Conservation (phyloP, 2,888 invertebrate species). For the Horisme vitalbata region DNA sequence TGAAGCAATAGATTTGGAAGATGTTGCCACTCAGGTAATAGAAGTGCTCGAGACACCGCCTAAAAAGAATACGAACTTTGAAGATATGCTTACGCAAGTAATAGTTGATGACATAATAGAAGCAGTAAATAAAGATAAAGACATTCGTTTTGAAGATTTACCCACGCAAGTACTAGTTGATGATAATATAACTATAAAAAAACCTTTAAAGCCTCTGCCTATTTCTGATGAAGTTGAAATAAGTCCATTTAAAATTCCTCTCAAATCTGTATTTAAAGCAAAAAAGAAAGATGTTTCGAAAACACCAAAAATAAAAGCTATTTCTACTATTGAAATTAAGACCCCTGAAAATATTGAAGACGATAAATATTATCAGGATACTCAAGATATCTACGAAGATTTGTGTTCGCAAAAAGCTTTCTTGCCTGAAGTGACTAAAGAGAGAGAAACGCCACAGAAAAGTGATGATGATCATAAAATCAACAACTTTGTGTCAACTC, state of each 20-base stretch:
- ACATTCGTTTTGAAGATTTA: constrained; percentile 46
- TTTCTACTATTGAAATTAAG: constrained; percentile 14
- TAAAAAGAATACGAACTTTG: constrained; percentile 34
- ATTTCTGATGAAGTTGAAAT: constrained; percentile 38
- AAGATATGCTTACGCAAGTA: constrained; percentile 57
- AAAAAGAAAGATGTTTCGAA: constrained; percentile 51
- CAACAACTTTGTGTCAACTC: constrained; percentile 39
- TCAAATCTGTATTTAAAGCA: constrained; percentile 48
- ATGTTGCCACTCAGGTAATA: constrained; percentile 47
- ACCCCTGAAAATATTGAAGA: constrained; percentile 26
- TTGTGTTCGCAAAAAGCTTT: constrained; percentile 57
- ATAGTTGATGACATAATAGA: constrained; percentile 32
- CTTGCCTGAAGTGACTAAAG: constrained; percentile 25
- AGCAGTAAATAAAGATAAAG: constrained; percentile 21
- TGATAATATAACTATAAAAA: constrained; percentile 30
- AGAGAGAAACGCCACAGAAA: constrained; percentile 22
- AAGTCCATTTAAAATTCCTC: constrained; percentile 65
- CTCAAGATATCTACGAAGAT: constrained; percentile 67
- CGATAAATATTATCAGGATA: constrained; percentile 60
- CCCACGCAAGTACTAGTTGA: constrained; percentile 54
- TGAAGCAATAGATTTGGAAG: constrained; percentile 36
- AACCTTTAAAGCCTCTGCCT: constrained; percentile 14
- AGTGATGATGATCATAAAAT: constrained; percentile 39
- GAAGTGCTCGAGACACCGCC: constrained; percentile 22
- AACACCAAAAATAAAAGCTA: constrained; percentile 32